Conservation (phyloP, 2,797 vertebrate genomes). For the Chaetophractus vellerosus region DNA sequence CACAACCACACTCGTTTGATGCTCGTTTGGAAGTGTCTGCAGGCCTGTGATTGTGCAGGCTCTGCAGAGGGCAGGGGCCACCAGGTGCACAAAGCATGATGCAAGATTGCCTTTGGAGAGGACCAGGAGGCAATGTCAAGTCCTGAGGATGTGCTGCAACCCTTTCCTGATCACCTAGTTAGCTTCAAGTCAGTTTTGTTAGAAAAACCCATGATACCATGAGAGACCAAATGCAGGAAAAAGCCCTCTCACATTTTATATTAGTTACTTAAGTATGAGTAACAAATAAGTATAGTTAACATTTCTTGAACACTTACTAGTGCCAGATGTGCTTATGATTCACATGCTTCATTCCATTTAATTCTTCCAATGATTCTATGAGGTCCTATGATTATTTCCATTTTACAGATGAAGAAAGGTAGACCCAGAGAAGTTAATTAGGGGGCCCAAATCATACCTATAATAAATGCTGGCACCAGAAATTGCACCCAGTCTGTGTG, state of each 20-base stretch:
- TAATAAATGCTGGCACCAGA: not conserved
- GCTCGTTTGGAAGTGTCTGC: not conserved
- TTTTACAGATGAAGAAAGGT: not conserved
- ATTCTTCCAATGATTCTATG: not conserved
- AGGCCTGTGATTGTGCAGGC: not conserved
- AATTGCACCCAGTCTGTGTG: not conserved
- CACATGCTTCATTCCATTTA: not conserved
- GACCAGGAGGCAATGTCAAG: not conserved
- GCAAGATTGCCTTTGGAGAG: not conserved
- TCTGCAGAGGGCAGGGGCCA: not conserved
- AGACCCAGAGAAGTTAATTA: not conserved
- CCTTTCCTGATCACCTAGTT: not conserved
- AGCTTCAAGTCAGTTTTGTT: not conserved
- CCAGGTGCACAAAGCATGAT: not conserved
- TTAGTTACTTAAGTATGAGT: not conserved
- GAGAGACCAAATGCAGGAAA: not conserved
- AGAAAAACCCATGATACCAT: not conserved
- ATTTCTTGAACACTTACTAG: not conserved
- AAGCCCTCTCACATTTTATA: not conserved
- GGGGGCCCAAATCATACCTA: not conserved
- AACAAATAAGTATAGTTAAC: not conserved
- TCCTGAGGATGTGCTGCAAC: not conserved
- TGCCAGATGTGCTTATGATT: not conserved
- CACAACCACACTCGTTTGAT: rapidly evolving
- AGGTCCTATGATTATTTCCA: not conserved